These are phyloP conservation scores for Parelbella ahira DNA, from an alignment of 2,888 invertebrate genomes.

Conservation along the genomic window DNA sequence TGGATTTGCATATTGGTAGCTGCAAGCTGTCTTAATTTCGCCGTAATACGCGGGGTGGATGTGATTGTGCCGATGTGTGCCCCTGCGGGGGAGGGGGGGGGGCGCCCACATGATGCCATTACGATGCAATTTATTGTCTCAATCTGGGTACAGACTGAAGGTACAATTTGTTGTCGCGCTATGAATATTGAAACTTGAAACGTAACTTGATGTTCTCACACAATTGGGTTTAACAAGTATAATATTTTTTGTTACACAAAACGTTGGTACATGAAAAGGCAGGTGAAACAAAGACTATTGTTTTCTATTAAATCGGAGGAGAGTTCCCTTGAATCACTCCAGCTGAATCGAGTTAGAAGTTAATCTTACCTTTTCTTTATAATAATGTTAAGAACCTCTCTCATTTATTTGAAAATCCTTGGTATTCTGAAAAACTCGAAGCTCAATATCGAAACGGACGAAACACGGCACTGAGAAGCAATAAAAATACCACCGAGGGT, in stretches of 20 bases:
- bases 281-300: no score
- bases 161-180: conserved; percentile 35
- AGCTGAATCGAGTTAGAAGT: no score
- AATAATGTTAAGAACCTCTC: conserved; percentile 5
- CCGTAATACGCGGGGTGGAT: conserved; percentile 48
- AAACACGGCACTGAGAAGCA: conserved; percentile 48
- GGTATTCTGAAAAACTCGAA: conserved; percentile 18
- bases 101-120: conserved; percentile 60
- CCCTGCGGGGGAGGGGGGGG: conserved; percentile 29
- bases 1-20: no score
- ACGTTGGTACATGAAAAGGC: no score
- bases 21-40: conserved; percentile 75
- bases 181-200: conserved; percentile 22
- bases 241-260: neutral
- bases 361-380: no score
- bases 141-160: conserved; percentile 45
- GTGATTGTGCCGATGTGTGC: conserved; percentile 26
- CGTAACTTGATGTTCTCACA: conserved; percentile 2
- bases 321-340: no score
- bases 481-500: conserved; percentile 68
- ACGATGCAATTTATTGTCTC: conserved; percentile 70
- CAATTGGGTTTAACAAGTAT: neutral
- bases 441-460: no score
- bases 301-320: no score
- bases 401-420: conserved; percentile 16